phyloP scores from a whole-genome alignment of 2,113 vertebrate species.

The Charadrius vociferus region DNA sequence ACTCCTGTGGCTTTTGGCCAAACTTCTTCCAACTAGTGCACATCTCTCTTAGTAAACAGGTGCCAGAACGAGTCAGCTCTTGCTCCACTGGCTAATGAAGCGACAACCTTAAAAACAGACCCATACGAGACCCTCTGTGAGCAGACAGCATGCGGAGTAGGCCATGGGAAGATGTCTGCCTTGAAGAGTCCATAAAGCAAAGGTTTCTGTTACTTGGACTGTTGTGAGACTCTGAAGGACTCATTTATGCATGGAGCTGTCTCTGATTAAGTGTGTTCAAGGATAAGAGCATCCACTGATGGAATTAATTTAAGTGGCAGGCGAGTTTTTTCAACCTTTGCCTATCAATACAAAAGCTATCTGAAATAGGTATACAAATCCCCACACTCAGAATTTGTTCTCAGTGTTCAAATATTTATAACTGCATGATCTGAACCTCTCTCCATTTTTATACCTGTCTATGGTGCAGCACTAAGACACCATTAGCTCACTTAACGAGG shows the following conservation, averaged over 20 bases:
- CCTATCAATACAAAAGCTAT: constrained; percentile 19
- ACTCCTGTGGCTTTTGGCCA: neutral
- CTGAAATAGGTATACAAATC: constrained; percentile 20
- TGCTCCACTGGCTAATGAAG: neutral
- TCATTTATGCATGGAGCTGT: constrained; percentile 43
- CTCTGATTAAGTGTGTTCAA: constrained; percentile 46
- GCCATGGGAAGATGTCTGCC: neutral
- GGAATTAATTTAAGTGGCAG: constrained; percentile 29
- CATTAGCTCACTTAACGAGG: constrained; percentile 43
- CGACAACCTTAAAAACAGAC: neutral
- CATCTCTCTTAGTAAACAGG: neutral
- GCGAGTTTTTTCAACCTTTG: constrained; percentile 19
- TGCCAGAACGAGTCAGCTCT: neutral
- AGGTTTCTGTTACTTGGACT: neutral
- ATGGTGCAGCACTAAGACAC: neutral
- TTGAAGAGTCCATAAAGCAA: neutral
- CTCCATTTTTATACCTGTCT: constrained; percentile 32
- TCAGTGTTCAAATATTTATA: constrained; percentile 49
- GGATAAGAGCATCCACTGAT: constrained; percentile 39
- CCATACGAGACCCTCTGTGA: neutral
- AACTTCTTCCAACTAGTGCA: neutral
- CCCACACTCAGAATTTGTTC: neutral
- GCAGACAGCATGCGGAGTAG: neutral
- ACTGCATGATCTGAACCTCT: neutral
- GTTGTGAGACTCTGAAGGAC: neutral